phyloP scores from a whole-genome alignment of 2,888 invertebrate species.

The Rotaria sp. region DNA sequence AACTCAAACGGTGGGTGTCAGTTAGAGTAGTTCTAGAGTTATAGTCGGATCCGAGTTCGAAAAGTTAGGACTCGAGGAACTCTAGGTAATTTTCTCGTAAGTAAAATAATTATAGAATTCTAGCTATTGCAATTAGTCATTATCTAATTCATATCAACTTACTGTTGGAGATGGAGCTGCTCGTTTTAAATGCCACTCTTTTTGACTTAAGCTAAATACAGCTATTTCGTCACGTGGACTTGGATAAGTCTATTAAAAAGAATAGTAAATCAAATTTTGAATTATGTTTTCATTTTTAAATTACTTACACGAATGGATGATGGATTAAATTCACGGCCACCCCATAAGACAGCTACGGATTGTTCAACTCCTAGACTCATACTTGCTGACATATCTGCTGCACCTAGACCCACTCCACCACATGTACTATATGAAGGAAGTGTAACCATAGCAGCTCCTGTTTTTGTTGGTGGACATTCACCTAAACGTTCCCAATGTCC shows the following conservation, averaged over 20 bases:
- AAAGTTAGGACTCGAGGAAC: too few species aligned
- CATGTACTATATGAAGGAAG: neutral
- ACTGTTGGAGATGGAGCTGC: neutral
- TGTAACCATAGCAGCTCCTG: conserved; percentile 12
- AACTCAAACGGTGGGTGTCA: too few species aligned
- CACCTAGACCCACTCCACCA: too few species aligned
- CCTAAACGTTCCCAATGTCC: conserved; percentile 10
- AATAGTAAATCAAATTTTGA: too few species aligned
- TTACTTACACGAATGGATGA: neutral
- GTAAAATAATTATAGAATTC: too few species aligned
- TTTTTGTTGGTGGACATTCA: conserved; percentile 22
- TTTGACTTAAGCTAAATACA: conserved; percentile 17
- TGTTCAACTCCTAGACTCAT: neutral
- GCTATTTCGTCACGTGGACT: conserved; percentile 14
- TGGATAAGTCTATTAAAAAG: neutral
- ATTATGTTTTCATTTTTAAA: neutral
- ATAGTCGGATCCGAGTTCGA: too few species aligned
- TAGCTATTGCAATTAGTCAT: too few species aligned
- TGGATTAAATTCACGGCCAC: conserved; percentile 6
- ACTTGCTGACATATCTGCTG: neutral
- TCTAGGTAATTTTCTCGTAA: too few species aligned
- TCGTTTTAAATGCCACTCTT: neutral
- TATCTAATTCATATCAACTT: neutral
- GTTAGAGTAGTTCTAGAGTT: too few species aligned
- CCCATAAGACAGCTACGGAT: neutral